phyloP scores from a whole-genome alignment of 2,888 invertebrate genomes.

The Xestia ashworthii region DNA sequence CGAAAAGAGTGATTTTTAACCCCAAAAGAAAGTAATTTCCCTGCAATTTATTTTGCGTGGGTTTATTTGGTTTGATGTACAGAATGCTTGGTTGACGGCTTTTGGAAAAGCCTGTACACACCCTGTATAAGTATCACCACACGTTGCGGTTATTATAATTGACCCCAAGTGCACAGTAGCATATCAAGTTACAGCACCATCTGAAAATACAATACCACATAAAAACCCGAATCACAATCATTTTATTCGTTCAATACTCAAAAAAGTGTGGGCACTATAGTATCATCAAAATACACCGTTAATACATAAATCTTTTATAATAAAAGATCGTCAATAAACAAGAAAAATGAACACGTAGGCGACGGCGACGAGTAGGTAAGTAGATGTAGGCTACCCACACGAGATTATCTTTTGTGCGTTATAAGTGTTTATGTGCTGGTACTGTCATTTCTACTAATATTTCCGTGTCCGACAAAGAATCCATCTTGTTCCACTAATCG shows the following conservation, averaged over 20 bases:
- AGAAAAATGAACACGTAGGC: slow-evolving; percentile 61
- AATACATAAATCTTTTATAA: slow-evolving; percentile 54
- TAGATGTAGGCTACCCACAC: slow-evolving; percentile 50
- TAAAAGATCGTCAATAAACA: slow-evolving; percentile 48
- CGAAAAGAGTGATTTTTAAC: no score
- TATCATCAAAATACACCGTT: slow-evolving; percentile 47
- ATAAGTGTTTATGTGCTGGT: slow-evolving; percentile 48
- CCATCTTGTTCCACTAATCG: slow-evolving; percentile 35
- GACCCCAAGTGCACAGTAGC: neutral
- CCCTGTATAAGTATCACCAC: neutral
- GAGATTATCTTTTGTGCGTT: slow-evolving; percentile 40
- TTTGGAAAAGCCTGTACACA: no score
- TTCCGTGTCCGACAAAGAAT: slow-evolving; percentile 26
- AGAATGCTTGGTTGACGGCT: no score
- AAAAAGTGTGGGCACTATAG: slow-evolving; percentile 26
- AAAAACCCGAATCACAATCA: neutral
- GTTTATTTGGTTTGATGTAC: no score
- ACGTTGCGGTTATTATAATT: neutral
- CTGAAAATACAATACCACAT: neutral
- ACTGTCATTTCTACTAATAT: slow-evolving; percentile 28
- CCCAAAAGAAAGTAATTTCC: no score
- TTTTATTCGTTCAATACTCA: slow-evolving; percentile 14
- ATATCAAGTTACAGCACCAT: neutral
- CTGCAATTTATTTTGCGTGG: no score
- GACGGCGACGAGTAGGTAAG: slow-evolving; percentile 55